Evolutionary conservation across 2,113 vertebrate genomes (phyloP).

Genomic region (Hippotragus niger): DNA sequence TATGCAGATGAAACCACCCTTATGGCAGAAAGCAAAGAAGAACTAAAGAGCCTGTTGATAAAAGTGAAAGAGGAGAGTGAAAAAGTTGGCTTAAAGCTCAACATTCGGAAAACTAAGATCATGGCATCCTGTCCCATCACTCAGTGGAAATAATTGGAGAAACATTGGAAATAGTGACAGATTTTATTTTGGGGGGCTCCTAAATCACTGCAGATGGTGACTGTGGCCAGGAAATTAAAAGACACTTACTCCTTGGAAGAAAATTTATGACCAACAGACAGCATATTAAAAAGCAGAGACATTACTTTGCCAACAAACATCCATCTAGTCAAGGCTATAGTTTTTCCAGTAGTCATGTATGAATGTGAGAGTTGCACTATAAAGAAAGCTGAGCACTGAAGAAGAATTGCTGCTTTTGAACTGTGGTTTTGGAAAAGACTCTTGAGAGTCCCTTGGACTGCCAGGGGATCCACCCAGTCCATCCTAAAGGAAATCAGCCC

Average conservation of each 20-base stretch:
- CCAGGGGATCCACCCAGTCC: background rate
- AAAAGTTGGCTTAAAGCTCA: background rate
- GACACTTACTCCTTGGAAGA: background rate
- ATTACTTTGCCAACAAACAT: background rate
- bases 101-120: background rate
- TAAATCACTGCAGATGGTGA: background rate
- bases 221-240: background rate
- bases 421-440: background rate
- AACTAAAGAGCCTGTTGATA: background rate
- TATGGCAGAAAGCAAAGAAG: background rate
- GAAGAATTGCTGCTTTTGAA: background rate
- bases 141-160: background rate
- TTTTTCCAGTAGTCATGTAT: background rate
- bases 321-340: background rate
- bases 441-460: background rate
- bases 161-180: background rate
- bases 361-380: background rate
- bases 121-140: background rate
- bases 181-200: background rate
- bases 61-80: background rate
- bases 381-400: background rate
- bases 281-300: background rate
- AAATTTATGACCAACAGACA: background rate
- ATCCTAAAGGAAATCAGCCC: background rate
- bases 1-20: background rate